Conservation (phyloP, 2,113 vertebrate genomes). For the Cynopterus brachyotis region DNA sequence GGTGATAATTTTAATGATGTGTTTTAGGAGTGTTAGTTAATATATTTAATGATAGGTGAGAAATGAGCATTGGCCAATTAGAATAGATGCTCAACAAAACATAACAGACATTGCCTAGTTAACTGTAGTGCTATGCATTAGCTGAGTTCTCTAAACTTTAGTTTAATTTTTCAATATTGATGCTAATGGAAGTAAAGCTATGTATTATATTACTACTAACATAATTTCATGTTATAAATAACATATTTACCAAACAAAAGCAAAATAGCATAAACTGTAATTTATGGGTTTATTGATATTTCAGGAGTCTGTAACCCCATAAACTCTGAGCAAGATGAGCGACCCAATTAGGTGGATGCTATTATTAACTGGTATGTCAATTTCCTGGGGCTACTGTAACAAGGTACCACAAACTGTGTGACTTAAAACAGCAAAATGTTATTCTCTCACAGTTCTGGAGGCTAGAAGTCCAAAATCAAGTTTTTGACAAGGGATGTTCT, state of each 20-base stretch:
- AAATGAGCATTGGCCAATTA: background rate
- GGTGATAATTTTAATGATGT: background rate
- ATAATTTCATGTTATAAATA: background rate
- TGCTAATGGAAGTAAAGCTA: background rate
- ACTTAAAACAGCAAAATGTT: background rate
- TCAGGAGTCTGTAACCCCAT: background rate
- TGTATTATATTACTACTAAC: background rate
- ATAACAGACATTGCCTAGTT: background rate
- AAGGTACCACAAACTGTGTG: background rate
- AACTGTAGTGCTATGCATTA: background rate
- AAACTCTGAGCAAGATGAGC: background rate
- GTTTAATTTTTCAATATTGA: background rate
- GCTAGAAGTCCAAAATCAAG: background rate
- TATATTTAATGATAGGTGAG: background rate
- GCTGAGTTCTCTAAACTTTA: background rate
- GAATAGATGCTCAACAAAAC: background rate
- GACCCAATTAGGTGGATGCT: background rate
- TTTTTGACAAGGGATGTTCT: background rate
- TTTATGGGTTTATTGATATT: background rate
- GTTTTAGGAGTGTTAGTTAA: background rate
- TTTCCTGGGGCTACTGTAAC: background rate
- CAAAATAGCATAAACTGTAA: background rate
- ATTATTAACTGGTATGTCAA: background rate
- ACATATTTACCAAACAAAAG: background rate
- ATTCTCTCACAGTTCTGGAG: background rate